Evolutionary conservation across 2,888 invertebrate genomes (phyloP).

Genomic region (Caenorhabditis becei): DNA sequence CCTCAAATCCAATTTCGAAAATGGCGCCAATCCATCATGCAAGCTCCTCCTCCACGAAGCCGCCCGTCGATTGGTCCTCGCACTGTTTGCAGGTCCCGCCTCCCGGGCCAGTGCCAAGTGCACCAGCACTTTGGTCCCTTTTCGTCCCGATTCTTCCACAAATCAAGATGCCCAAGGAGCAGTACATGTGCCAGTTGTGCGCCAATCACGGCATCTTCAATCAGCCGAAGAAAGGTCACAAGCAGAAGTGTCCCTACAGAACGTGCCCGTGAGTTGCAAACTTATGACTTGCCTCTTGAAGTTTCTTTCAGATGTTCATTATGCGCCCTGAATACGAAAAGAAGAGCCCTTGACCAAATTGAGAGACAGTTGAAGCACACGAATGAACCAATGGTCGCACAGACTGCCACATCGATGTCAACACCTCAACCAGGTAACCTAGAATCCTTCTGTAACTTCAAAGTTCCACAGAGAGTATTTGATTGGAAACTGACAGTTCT

Average conservation of each 20-base stretch:
- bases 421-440: conserved; percentile 27
- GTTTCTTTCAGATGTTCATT: conserved; percentile 73
- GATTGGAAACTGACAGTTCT: no score
- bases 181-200: conserved; percentile 82
- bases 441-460: not conserved
- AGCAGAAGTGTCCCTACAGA: conserved; percentile 79
- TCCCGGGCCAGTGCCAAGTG: conserved; percentile 40
- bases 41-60: conserved; percentile 48
- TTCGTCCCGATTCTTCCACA: conserved; percentile 8
- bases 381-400: conserved; percentile 37
- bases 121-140: conserved; percentile 46
- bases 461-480: no score
- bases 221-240: conserved; percentile 82
- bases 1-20: conserved; percentile 46
- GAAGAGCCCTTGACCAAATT: conserved; percentile 79
- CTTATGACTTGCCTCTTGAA: not conserved
- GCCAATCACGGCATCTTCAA: conserved; percentile 81
- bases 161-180: conserved; percentile 80
- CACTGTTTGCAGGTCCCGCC: conserved; percentile 40
- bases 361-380: conserved; percentile 72
- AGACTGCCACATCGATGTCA: conserved; percentile 28
- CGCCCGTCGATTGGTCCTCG: conserved; percentile 44
- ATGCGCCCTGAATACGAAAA: conserved; percentile 79
- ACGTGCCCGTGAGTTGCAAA: conserved; percentile 76
- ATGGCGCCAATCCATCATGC: conserved; percentile 54